Conservation (phyloP, 2,888 invertebrate genomes). For the Caenorhabditis sulstoni region DNA sequence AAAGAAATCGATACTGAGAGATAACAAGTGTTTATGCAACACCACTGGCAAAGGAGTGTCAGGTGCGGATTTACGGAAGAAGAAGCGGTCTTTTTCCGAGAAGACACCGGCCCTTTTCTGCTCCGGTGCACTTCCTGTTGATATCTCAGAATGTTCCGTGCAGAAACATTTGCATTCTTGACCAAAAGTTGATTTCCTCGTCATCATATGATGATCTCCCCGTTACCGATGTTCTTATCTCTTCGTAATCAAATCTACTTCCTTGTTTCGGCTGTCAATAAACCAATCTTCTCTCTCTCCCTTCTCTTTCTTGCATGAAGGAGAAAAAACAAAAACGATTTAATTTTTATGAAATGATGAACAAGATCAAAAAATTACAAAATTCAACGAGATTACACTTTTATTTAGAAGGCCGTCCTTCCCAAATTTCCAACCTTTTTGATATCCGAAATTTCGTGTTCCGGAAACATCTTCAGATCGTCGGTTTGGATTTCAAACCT, state of each 20-base stretch:
- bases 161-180: no score
- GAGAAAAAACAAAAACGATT: background rate
- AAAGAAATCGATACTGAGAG: background rate
- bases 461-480: background rate
- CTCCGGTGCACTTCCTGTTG: no score
- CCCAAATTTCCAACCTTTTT: background rate
- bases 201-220: conserved; percentile 38
- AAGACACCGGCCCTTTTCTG: no score
- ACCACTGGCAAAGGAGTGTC: no score
- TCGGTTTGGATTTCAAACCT: background rate
- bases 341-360: background rate
- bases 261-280: conserved; percentile 41
- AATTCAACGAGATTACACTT: background rate
- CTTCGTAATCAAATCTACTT: conserved; percentile 52
- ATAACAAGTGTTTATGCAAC: no score
- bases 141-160: no score
- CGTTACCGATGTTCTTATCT: conserved; percentile 48
- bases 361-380: background rate
- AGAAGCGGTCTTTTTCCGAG: no score
- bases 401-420: background rate
- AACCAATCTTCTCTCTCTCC: background rate
- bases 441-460: background rate
- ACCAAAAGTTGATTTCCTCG: conserved; percentile 14
- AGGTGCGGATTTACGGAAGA: no score
- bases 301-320: background rate